Percentiles rank a stretch among this genome's conserved stretches.
phyloP scores from a whole-genome alignment of 1,140 invertebrate species.

The Himalopsyche phryganea region DNA sequence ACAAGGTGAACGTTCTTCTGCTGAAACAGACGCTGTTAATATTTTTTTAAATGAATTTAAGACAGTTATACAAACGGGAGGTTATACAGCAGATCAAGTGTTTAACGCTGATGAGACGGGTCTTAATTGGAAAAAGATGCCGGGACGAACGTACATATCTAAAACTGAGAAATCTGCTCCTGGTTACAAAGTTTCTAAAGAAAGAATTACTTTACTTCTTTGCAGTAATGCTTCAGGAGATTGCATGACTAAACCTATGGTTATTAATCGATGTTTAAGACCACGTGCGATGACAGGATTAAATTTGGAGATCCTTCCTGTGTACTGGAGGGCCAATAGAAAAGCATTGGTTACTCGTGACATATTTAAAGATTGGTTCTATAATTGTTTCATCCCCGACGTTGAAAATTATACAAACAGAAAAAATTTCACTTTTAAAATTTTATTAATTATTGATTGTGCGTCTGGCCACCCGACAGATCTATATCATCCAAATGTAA shows the following conservation, averaged over 20 bases:
- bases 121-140: conserved; percentile 51
- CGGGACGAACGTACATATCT: conserved; percentile 42
- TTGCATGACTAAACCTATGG: conserved; percentile 44
- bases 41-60: conserved; percentile 33
- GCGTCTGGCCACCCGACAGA: conserved; percentile 42
- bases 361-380: conserved; percentile 42
- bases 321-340: conserved; percentile 41
- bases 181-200: conserved; percentile 47
- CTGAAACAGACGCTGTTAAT: conserved; percentile 37
- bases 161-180: conserved; percentile 40
- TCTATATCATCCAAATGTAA: conserved; percentile 39
- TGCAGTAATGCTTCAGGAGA: conserved; percentile 45
- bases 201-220: conserved; percentile 45
- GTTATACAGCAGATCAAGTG: conserved; percentile 40
- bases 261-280: conserved; percentile 45
- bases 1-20: conserved; percentile 37
- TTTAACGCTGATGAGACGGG: conserved; percentile 46
- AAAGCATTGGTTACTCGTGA: conserved; percentile 40
- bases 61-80: conserved; percentile 35
- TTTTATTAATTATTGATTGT: conserved; percentile 49
- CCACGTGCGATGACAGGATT: conserved; percentile 43
- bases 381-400: conserved; percentile 37
- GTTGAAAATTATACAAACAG: conserved; percentile 37
- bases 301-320: conserved; percentile 37
- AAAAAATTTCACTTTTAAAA: conserved; percentile 44